Evolutionary conservation across 2,888 invertebrate species (phyloP).

Genomic region (Palloptera scutellata): DNA sequence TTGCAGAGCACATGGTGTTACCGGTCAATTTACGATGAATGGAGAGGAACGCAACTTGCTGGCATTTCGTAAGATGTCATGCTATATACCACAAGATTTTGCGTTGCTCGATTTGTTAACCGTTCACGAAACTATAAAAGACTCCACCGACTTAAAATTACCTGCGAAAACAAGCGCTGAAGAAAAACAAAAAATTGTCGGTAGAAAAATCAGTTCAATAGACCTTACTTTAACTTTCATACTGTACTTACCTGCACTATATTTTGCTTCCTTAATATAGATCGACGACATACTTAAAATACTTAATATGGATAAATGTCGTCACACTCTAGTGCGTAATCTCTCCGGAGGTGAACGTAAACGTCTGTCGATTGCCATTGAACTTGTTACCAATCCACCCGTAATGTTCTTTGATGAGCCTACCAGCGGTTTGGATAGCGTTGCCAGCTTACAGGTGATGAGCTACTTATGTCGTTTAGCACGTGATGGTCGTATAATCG

Average conservation of each 20-base stretch:
- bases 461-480: slow-evolving; percentile 80
- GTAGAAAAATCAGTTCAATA: slow-evolving; percentile 36
- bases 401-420: slow-evolving; percentile 96
- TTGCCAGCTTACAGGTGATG: slow-evolving; percentile 83
- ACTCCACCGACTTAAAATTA: slow-evolving; percentile 86
- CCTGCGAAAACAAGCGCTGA: slow-evolving; percentile 68
- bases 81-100: slow-evolving; percentile 91
- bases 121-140: slow-evolving; percentile 80
- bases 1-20: slow-evolving; percentile 59
- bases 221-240: too few species aligned
- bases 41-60: slow-evolving; percentile 71
- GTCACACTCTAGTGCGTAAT: slow-evolving; percentile 72
- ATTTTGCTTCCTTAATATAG: slow-evolving; percentile 66
- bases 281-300: slow-evolving; percentile 80
- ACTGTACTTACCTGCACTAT: neutral
- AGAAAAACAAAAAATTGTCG: slow-evolving; percentile 75
- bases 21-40: slow-evolving; percentile 77
- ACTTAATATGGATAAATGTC: slow-evolving; percentile 73
- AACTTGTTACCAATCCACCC: slow-evolving; percentile 89
- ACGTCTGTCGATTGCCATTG: slow-evolving; percentile 86
- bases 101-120: slow-evolving; percentile 81
- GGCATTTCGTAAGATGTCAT: slow-evolving; percentile 67
- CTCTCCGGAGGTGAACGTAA: slow-evolving; percentile 91
- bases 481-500: slow-evolving; percentile 81
- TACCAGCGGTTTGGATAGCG: slow-evolving; percentile 84